These are phyloP conservation scores for Malthinus flaveolus DNA, from an alignment of 2,888 invertebrate genomes.

Conservation along the genomic window DNA sequence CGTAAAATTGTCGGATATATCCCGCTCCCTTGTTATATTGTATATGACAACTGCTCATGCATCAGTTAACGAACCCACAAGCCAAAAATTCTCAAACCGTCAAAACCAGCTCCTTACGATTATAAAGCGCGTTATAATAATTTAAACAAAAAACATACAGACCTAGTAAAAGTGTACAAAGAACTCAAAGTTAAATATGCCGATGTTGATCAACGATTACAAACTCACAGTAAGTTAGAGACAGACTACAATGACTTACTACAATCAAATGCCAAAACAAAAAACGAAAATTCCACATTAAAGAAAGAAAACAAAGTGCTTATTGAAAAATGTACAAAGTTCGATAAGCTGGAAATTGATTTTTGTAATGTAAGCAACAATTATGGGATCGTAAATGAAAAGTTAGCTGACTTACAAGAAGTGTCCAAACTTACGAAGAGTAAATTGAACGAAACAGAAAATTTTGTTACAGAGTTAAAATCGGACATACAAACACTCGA, in stretches of 20 bases:
- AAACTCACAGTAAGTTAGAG: not conserved
- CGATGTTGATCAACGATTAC: not conserved
- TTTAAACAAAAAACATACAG: slow-evolving; percentile 60
- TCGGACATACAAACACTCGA: slow-evolving; percentile 32
- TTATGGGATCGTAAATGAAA: not conserved
- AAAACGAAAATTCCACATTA: not conserved
- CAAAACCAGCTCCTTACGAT: slow-evolving; percentile 66
- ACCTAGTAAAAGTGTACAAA: not conserved
- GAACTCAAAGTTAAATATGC: not conserved
- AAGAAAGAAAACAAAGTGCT: not conserved
- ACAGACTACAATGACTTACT: not conserved
- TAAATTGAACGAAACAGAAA: not conserved
- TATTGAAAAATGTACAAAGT: not conserved
- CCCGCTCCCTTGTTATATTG: too few relatives aligned
- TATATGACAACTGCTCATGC: too few relatives aligned
- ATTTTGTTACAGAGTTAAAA: slow-evolving; percentile 9
- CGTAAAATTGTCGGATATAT: too few relatives aligned
- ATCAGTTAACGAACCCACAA: too few relatives aligned
- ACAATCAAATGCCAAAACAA: too few relatives aligned
- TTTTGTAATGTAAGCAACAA: not conserved
- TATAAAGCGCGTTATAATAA: slow-evolving; percentile 67
- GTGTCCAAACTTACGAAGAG: not conserved
- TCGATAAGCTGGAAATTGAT: not conserved
- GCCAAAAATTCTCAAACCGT: slow-evolving; percentile 55
- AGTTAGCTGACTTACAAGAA: not conserved